Base-by-base conservation (phyloP, 2,113 vertebrate genomes). In the Cyphomyrus discorhynchus region DNA sequence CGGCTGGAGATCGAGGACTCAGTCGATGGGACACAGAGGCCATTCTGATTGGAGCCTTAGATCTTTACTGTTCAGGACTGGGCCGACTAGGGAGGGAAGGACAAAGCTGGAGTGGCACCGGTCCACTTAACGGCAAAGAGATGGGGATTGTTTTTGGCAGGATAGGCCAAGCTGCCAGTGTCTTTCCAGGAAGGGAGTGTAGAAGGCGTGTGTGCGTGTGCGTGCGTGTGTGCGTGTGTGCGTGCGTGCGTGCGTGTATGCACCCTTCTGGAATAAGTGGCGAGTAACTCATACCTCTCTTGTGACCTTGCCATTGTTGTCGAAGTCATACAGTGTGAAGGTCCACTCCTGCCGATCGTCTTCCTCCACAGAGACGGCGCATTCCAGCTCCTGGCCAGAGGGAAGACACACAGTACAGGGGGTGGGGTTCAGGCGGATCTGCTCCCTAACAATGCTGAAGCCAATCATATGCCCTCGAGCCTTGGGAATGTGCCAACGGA, bases 241-340 rank as follows among this genome's bases (percentile, higher is more conserved):
- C 7, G 53, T 56, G 53, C 7, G 53, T 6, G 53, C 3, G 11
- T 0, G 52, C 0, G 19, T n/a, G 24, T 2, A 17, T 19, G 1
- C 7, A 42, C 39, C 8, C 11, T 9, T 56, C 39, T 2, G 13
- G 77, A 19, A 35, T 42, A 7, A 27, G 53, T 13, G 62, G 27
- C 1, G 62, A 5, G n/a, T 31, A 42, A 45, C 80, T 88, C 94
- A 96, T 96, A 99, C 98, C 97, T 99, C 98, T 11, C 98, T 96
- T n/a, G 98, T 99, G 93, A 99, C 98, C 97, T 98, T 98, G 93
- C 98, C 98, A 1, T 97, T 99, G 96, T 99, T 99, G 96, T 99
- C 98, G 91, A 99, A 99, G 96, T 99, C 98, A 6, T 99, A 99
- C 35, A 99, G 96, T 15, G 98, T 99, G 94, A 99, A 99, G 89